Percentiles rank a stretch among this genome's conserved stretches.
phyloP scores from a whole-genome alignment of 1,140 invertebrate species.

The Bombus waltoni region DNA sequence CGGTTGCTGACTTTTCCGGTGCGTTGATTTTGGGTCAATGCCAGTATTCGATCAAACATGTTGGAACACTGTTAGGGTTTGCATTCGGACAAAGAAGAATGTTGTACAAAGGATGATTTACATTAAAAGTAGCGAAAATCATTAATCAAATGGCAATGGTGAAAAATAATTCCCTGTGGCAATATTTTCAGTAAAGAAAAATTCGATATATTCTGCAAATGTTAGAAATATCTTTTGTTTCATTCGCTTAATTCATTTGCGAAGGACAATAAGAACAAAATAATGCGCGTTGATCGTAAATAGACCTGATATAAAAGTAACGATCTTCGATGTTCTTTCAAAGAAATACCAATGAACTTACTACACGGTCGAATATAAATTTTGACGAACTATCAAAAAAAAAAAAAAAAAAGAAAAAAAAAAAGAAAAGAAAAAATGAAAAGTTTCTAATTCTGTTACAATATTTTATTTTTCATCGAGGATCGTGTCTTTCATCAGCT shows the following conservation, averaged over 20 bases:
- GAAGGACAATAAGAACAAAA: not conserved
- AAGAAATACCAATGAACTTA: not conserved
- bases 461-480: conserved; percentile 18
- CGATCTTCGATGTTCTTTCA: not conserved
- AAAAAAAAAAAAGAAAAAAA: not conserved
- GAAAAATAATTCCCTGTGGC: too few relatives aligned
- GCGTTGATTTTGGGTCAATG: conserved; percentile 76
- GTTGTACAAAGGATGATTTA: not conserved
- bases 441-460: not conserved
- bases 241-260: not conserved
- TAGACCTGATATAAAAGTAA: not conserved
- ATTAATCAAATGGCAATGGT: not conserved
- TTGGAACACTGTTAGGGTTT: not conserved
- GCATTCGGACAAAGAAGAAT: not conserved
- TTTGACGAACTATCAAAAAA: not conserved
- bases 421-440: not conserved
- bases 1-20: conserved; percentile 78
- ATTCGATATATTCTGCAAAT: too few relatives aligned
- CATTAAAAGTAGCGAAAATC: not conserved
- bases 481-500: not conserved
- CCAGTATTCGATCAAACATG: conserved; percentile 61
- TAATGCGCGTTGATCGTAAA: not conserved
- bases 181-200: too few relatives aligned
- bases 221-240: too few relatives aligned
- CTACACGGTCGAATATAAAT: not conserved